These are phyloP conservation scores for Intellagama lesueurii DNA, from an alignment of 2,797 vertebrate genomes.

Conservation along the genomic window DNA sequence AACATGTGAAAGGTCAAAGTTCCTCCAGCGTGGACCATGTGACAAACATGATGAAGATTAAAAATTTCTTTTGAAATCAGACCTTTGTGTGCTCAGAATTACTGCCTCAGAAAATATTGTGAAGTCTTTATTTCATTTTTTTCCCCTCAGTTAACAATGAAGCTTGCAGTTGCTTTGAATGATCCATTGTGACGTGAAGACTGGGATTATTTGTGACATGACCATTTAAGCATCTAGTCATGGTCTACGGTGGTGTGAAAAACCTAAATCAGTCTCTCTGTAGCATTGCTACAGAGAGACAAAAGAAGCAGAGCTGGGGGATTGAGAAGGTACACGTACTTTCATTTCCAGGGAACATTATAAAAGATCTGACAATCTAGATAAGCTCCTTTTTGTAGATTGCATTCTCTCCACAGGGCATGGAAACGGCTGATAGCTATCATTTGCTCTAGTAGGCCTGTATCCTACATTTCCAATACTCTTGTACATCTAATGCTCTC, in stretches of 20 bases:
- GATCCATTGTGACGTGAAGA: neutral
- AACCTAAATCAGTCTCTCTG: neutral
- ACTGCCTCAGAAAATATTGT: neutral
- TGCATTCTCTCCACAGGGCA: conserved; percentile 47
- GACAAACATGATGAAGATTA: neutral
- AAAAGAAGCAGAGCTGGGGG: neutral
- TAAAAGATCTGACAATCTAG: conserved; percentile 58
- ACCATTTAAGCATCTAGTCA: neutral
- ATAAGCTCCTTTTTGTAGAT: conserved; percentile 65
- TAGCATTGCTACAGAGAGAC: neutral
- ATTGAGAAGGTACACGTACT: neutral
- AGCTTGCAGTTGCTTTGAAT: neutral
- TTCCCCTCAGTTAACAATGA: neutral
- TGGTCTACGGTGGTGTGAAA: neutral
- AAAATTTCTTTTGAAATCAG: neutral
- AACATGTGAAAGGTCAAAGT: neutral
- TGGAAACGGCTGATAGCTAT: conserved; percentile 51
- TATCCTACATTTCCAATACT: conserved; percentile 55
- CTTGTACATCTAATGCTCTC: conserved; percentile 47
- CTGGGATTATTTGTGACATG: neutral
- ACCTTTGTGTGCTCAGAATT: neutral
- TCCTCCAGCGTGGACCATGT: too few relatives aligned
- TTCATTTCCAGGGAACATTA: conserved; percentile 57
- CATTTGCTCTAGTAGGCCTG: conserved; percentile 37
- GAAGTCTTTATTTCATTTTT: neutral